Evolutionary conservation across 2,797 vertebrate species (phyloP).

Genomic region (Luscinia luscinia): DNA sequence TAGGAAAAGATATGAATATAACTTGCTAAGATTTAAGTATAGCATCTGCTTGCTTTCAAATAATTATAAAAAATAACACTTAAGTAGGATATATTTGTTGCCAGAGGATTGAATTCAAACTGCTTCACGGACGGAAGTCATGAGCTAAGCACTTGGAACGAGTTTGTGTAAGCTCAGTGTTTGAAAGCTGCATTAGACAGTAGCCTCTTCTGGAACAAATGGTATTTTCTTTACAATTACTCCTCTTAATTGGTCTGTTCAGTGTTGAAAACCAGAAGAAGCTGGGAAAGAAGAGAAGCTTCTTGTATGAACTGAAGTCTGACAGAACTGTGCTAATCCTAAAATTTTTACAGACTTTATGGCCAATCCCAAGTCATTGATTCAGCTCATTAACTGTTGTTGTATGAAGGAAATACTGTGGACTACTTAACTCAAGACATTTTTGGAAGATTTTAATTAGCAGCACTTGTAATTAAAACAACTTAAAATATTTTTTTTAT

Average conservation of each 20-base stretch:
- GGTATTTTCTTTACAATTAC: conserved; percentile 7
- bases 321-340: background rate
- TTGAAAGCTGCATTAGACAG: background rate
- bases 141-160: conserved; percentile 35
- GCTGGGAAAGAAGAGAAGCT: background rate
- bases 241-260: background rate
- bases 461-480: background rate
- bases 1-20: background rate
- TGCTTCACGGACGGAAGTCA: background rate
- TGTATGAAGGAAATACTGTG: background rate
- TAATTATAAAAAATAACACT: background rate
- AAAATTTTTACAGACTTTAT: background rate
- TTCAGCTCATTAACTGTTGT: background rate
- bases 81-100: background rate
- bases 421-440: background rate
- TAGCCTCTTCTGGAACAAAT: conserved; percentile 40
- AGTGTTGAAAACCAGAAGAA: conserved; percentile 7
- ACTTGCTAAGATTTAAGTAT: background rate
- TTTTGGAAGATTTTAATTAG: conserved; percentile 2
- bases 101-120: background rate
- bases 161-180: conserved; percentile 4
- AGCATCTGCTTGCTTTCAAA: background rate
- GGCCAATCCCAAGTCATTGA: background rate
- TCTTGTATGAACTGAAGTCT: background rate
- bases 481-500: background rate